Percentiles rank a stretch among this genome's conserved stretches.
Conservation (phyloP, 1,140 invertebrate species). For the Lasioglossum baleicum region DNA sequence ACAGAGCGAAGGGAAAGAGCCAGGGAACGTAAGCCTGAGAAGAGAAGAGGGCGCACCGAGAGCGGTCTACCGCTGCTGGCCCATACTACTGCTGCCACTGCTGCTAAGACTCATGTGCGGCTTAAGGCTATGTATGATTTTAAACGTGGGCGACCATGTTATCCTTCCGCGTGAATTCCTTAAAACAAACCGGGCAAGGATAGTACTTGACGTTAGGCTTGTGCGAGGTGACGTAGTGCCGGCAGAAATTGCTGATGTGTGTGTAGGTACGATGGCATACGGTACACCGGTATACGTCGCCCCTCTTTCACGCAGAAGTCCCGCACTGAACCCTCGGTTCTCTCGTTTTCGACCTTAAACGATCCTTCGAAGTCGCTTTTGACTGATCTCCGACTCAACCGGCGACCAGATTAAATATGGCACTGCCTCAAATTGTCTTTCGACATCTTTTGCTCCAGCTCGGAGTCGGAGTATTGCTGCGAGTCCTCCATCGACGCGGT, state of each 20-base stretch:
- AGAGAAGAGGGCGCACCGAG: conserved; percentile 30
- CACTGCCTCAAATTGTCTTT: conserved; percentile 81
- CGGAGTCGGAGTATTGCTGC: conserved; percentile 70
- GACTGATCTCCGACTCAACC: conserved; percentile 82
- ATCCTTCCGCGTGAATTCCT: conserved; percentile 93
- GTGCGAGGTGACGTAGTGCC: conserved; percentile 93
- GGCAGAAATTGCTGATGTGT: conserved; percentile 93
- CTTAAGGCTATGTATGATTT: conserved; percentile 90
- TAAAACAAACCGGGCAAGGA: conserved; percentile 91
- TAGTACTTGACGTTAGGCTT: conserved; percentile 92
- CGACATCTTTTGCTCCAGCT: conserved; percentile 74
- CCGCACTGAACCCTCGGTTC: conserved; percentile 89
- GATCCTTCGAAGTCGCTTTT: conserved; percentile 82
- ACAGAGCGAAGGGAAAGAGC: conserved; percentile 20
- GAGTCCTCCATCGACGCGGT: conserved; percentile 51
- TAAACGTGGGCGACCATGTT: conserved; percentile 94
- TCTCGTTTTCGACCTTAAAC: conserved; percentile 83
- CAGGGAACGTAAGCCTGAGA: conserved; percentile 41
- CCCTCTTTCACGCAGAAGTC: conserved; percentile 93
- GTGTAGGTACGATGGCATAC: conserved; percentile 93
- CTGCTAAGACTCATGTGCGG: conserved; percentile 74
- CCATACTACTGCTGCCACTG: conserved; percentile 70
- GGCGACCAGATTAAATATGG: conserved; percentile 76
- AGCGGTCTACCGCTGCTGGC: conserved; percentile 75
- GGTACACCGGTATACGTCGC: conserved; percentile 90